Evolutionary conservation across 37 sponge, comb jelly and placozoan species (phyloP).

Genomic region (Halichondria panicea): DNA sequence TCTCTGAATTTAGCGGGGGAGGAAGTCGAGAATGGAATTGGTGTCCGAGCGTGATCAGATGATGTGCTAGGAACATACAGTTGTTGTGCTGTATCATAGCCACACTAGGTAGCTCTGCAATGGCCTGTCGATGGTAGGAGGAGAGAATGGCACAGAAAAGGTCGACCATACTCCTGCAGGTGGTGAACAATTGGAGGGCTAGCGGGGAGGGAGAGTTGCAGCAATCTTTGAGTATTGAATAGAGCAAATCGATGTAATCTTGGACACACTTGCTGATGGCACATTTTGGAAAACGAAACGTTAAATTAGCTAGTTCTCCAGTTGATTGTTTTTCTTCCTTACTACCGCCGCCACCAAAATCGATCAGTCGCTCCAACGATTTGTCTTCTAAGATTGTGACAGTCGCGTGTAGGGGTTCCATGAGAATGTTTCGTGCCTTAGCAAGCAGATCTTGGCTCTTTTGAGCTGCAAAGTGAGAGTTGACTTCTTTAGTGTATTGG

Average conservation of each 20-base stretch:
- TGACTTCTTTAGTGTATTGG: slow-evolving; percentile 49
- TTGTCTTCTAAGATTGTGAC: background rate
- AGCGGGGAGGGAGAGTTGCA: slow-evolving; percentile 1
- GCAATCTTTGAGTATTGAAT: slow-evolving; percentile 33
- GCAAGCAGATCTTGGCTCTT: slow-evolving; percentile 55
- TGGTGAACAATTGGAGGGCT: slow-evolving; percentile 55
- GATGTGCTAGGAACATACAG: slow-evolving; percentile 88
- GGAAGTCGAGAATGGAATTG: slow-evolving; percentile 64
- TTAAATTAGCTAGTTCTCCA: slow-evolving; percentile 15
- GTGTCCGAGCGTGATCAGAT: slow-evolving; percentile 72
- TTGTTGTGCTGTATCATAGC: slow-evolving; percentile 85
- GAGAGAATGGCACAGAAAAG: slow-evolving; percentile 59
- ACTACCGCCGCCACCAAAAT: background rate
- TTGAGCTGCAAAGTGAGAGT: slow-evolving; percentile 51
- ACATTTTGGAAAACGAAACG: slow-evolving; percentile 60
- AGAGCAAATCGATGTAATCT: slow-evolving; percentile 49
- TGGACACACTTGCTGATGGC: slow-evolving; percentile 44
- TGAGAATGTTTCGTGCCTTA: slow-evolving; percentile 48
- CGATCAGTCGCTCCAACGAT: background rate
- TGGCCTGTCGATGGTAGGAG: slow-evolving; percentile 42
- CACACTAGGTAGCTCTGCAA: slow-evolving; percentile 49
- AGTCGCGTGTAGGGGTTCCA: slow-evolving; percentile 57
- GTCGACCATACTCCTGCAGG: slow-evolving; percentile 63
- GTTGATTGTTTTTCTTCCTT: too few species aligned
- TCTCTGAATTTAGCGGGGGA: slow-evolving; percentile 27